Evolutionary conservation across 2,888 invertebrate genomes (phyloP).

Genomic region (Drosophila kuntzei): DNA sequence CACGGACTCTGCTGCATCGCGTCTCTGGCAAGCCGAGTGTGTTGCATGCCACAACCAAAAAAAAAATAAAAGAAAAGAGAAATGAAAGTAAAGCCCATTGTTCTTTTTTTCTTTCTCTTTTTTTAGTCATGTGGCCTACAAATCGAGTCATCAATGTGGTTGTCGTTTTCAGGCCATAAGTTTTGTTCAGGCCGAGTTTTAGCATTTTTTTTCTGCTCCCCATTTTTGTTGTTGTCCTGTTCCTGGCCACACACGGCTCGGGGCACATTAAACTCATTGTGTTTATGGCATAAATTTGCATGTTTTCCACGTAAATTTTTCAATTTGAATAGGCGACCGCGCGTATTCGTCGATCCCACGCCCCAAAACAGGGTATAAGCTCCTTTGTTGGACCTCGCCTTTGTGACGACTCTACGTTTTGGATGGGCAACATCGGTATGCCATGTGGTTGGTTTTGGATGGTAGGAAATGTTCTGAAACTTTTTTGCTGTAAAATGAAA

Average conservation of each 20-base stretch:
- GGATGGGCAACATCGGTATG: neutral
- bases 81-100: slow-evolving; percentile 27
- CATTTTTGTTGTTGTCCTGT: slow-evolving; percentile 28
- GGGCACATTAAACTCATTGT: slow-evolving; percentile 80
- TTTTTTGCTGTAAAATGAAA: neutral
- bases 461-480: neutral
- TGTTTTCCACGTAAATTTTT: slow-evolving; percentile 81
- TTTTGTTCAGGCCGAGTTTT: slow-evolving; percentile 53
- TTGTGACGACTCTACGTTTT: slow-evolving; percentile 13
- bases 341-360: slow-evolving; percentile 31
- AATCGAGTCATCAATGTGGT: slow-evolving; percentile 73
- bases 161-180: slow-evolving; percentile 64
- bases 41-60: slow-evolving; percentile 40
- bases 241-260: slow-evolving; percentile 40
- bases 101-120: slow-evolving; percentile 13
- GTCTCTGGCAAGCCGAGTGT: neutral
- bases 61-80: slow-evolving; percentile 13
- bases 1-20: slow-evolving; percentile 18
- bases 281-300: slow-evolving; percentile 82
- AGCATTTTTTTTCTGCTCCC: slow-evolving; percentile 17
- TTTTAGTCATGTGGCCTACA: slow-evolving; percentile 62
- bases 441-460: slow-evolving; percentile 7
- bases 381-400: slow-evolving; percentile 20
- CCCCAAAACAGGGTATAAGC: slow-evolving; percentile 7
- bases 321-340: slow-evolving; percentile 74